These are phyloP conservation scores for Apeltes quadracus DNA, from an alignment of 2,113 vertebrate species.

Conservation along the genomic window DNA sequence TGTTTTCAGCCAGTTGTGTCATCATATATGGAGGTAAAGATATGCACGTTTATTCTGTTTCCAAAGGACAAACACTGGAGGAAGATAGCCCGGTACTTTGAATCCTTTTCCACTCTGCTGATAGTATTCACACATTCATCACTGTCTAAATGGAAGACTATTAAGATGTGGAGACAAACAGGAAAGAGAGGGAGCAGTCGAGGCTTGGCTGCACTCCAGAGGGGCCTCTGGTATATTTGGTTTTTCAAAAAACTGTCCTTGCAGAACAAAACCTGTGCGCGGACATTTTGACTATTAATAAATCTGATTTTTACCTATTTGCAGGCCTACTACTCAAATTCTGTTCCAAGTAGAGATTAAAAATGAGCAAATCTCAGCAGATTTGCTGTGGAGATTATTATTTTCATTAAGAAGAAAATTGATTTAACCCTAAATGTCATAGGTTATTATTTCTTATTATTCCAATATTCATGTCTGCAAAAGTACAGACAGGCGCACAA, in stretches of 20 bases:
- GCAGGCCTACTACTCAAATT: not conserved
- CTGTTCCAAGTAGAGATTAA: not conserved
- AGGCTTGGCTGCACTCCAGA: conserved; percentile 48
- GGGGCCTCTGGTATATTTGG: conserved; percentile 32
- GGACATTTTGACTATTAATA: not conserved
- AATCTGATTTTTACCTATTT: not conserved
- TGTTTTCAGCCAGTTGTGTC: not conserved
- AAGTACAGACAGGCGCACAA: not conserved
- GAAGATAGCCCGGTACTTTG: not conserved
- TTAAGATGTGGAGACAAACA: conserved; percentile 35
- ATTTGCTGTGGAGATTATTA: not conserved
- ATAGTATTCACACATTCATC: conserved; percentile 59
- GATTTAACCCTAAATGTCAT: conserved; percentile 4
- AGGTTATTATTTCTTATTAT: not conserved
- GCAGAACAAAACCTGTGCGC: not conserved
- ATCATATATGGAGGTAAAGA: not conserved
- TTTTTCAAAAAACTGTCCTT: conserved; percentile 29
- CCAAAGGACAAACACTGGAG: conserved; percentile 19
- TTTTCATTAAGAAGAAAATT: not conserved
- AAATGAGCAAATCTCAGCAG: not conserved
- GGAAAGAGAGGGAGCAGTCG: conserved; percentile 33
- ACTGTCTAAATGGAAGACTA: conserved; percentile 40
- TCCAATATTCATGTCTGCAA: conserved; percentile 1
- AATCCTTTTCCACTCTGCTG: conserved; percentile 26
- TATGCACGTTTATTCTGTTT: not conserved